These are phyloP conservation scores for Denticeps clupeoides DNA, from an alignment of 2,797 vertebrate species.

Conservation along the genomic window DNA sequence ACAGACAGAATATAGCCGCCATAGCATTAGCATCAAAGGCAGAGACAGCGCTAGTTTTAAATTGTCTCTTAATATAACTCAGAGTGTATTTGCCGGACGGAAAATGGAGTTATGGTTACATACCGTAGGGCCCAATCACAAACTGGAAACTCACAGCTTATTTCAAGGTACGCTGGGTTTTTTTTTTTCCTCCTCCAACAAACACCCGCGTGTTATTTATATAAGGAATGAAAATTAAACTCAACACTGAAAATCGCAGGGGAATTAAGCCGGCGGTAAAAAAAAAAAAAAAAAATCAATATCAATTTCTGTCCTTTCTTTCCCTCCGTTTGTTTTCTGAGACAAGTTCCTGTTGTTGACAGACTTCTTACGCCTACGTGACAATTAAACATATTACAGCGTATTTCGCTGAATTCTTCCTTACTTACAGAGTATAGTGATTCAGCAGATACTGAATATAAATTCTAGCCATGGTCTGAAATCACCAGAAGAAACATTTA, in stretches of 20 bases:
- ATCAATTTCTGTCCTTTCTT: conserved; percentile 22
- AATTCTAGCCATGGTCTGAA: too few relatives aligned
- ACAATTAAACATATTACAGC: too few relatives aligned
- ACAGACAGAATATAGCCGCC: conserved; percentile 28
- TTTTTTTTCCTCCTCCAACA: conserved; percentile 1
- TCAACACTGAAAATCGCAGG: conserved; percentile 1
- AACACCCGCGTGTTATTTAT: conserved; percentile 6
- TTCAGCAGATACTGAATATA: too few relatives aligned
- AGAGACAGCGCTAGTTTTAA: too few relatives aligned
- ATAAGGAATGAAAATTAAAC: neutral
- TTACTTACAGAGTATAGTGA: too few relatives aligned
- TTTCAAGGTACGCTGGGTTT: conserved; percentile 7
- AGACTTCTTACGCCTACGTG: too few relatives aligned
- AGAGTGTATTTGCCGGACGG: neutral
- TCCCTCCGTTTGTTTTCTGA: too few relatives aligned
- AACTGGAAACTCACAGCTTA: conserved; percentile 8
- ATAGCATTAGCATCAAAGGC: too few relatives aligned
- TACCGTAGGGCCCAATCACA: neutral
- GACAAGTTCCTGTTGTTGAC: too few relatives aligned
- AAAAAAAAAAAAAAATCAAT: conserved; percentile 32
- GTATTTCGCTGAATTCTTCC: too few relatives aligned
- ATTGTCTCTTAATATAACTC: neutral
- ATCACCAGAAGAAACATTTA: too few relatives aligned
- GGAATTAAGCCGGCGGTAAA: conserved; percentile 14
- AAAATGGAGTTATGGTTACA: conserved; percentile 8